A percentile compares a stretch with the other conserved stretches of the same genome.
phyloP scores from a whole-genome alignment of 2,113 vertebrate genomes.

The Eulemur macaco region DNA sequence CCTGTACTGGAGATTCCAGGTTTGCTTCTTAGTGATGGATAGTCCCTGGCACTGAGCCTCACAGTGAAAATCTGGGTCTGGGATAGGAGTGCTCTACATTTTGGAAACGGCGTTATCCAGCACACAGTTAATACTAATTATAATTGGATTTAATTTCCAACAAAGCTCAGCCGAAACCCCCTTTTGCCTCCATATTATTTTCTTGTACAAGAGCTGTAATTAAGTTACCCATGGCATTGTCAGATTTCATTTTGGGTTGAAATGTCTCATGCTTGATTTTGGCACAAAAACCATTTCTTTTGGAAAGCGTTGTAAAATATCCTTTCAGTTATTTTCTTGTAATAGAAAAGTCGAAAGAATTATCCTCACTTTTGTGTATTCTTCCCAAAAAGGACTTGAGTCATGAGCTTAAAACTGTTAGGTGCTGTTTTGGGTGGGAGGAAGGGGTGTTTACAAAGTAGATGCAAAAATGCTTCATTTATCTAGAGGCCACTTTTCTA shows the following conservation, averaged over 20 bases:
- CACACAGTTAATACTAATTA: neutral
- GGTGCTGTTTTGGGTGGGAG: neutral
- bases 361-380: slow-evolving; percentile 11
- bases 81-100: neutral
- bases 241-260: slow-evolving; percentile 47
- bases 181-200: neutral
- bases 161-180: neutral
- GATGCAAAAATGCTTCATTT: neutral
- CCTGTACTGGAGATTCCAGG: neutral
- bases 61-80: neutral
- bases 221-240: slow-evolving; percentile 21
- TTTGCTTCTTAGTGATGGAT: neutral
- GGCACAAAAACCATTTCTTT: slow-evolving; percentile 48
- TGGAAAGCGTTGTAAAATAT: slow-evolving; percentile 38
- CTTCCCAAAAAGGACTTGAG: neutral
- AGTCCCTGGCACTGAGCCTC: neutral
- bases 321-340: slow-evolving; percentile 30
- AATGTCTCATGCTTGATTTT: slow-evolving; percentile 51
- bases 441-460: neutral
- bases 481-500: neutral
- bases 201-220: neutral
- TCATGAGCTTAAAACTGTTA: neutral
- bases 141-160: slow-evolving; percentile 22
- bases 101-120: neutral
- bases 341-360: neutral